Base-by-base conservation (phyloP, 2,888 invertebrate genomes). In the Leistus spinibarbis region DNA sequence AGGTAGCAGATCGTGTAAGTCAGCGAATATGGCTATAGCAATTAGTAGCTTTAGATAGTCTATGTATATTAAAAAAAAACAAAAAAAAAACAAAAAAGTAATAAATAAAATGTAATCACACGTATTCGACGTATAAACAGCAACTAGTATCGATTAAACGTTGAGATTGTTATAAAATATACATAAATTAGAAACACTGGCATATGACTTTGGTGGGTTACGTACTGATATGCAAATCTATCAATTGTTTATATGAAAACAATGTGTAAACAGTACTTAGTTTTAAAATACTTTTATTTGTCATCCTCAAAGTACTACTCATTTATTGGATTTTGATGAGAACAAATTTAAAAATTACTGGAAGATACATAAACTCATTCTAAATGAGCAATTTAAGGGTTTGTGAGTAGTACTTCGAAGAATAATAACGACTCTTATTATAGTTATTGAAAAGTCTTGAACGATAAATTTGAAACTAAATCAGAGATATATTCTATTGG, bases 191-290 rank as follows among this genome's bases (percentile, higher is more conserved):
- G 66, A 73, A 67, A 73, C 67, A 73, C 22, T 73, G 73, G 67
- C 73, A 67, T 73, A 73, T 62, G 62, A 73, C 40, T 27, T 73
- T 73, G 40, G 60, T 73, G 17, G 1, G 24, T 57, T 60, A 53
- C 53, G 60, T 53, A 62, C 73, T 73, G 73, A 73, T 73, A 73
- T 73, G 73, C 73, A 53, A 64, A 24, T 64, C 64, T 64, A 64
- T 64, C 20, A 27, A 17, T n/a, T 40, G 40, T 64, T 20, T 64
- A 64, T 63, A n/a, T 54, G 16, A 54, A 16, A 54, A 54, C 22
- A 60, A 16, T 60, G 40, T 40, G 40, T 10, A 40, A 40, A 57
- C 20, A 57, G 20, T 20, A 19, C 17, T 57, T 57, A 57, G 57
- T 19, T 57, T 19, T 10, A 57, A 57, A 57, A 57, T 57, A 57